Percentiles rank a stretch among this genome's conserved stretches.
These are phyloP conservation scores for Silvanus unidentatus DNA, from an alignment of 2,888 invertebrate species.

Conservation along the genomic window DNA sequence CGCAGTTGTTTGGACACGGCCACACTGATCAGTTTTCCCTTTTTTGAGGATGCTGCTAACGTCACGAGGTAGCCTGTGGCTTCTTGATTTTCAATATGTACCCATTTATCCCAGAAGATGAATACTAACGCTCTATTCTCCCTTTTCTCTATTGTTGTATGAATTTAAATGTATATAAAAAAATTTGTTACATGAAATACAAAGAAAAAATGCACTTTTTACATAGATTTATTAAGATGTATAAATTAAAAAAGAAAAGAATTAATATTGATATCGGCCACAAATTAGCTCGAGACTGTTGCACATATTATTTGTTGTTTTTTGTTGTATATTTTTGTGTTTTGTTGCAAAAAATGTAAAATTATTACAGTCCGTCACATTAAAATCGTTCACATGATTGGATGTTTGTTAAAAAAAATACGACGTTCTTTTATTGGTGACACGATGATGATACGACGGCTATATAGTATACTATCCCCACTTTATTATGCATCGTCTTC, in stretches of 20 bases:
- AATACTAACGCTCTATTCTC: too few relatives aligned
- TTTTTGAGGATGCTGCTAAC: conserved; percentile 24
- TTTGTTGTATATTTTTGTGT: too few relatives aligned
- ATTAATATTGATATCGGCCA: conserved; percentile 24
- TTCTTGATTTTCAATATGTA: neutral
- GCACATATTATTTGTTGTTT: conserved; percentile 19
- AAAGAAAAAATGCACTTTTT: neutral
- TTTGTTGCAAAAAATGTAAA: too few relatives aligned
- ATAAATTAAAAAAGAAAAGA: neutral
- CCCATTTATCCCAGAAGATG: too few relatives aligned
- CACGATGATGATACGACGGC: neutral
- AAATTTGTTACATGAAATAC: neutral
- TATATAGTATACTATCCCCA: conserved; percentile 31
- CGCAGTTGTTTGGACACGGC: conserved; percentile 34
- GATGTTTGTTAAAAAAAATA: too few relatives aligned
- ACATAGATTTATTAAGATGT: neutral
- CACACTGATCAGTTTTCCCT: conserved; percentile 33
- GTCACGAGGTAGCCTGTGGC: conserved; percentile 39
- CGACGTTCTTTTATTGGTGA: too few relatives aligned
- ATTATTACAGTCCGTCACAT: conserved; percentile 34
- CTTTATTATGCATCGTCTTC: conserved; percentile 47
- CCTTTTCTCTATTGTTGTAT: too few relatives aligned
- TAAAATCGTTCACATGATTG: conserved; percentile 24
- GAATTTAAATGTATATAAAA: too few relatives aligned
- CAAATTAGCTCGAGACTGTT: conserved; percentile 41